Conservation (phyloP, 2,797 vertebrate genomes). For the Rachycentron canadum region DNA sequence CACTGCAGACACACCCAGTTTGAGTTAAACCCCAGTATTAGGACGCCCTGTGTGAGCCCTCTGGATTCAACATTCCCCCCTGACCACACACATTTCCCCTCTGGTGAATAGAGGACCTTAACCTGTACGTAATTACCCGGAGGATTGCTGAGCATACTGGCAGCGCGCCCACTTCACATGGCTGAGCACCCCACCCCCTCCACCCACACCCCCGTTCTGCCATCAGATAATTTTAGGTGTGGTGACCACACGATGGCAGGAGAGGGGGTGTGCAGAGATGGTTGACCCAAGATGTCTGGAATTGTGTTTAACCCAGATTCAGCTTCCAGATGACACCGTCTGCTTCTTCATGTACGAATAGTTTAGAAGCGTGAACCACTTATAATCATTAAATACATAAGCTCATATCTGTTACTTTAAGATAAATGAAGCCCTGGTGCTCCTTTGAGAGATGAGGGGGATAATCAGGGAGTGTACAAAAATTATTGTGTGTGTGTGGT, state of each 20-base stretch:
- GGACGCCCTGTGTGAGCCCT: slow-evolving; percentile 8
- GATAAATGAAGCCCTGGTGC: background rate
- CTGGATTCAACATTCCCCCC: slow-evolving; percentile 4
- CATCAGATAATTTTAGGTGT: slow-evolving; percentile 29
- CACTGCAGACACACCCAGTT: slow-evolving; percentile 43
- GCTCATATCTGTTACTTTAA: background rate
- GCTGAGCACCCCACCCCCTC: slow-evolving; percentile 3
- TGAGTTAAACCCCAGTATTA: slow-evolving; percentile 30
- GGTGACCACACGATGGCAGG: slow-evolving; percentile 30
- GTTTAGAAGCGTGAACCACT: background rate
- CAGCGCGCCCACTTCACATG: slow-evolving; percentile 28
- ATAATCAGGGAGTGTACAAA: background rate
- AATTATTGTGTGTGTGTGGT: background rate
- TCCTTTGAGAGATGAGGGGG: background rate
- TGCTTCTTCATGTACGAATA: background rate
- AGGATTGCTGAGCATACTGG: slow-evolving; percentile 15
- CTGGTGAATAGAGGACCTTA: slow-evolving; percentile 5
- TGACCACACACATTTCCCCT: slow-evolving; percentile 22
- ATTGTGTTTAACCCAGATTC: background rate
- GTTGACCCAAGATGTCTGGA: background rate
- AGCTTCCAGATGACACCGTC: background rate
- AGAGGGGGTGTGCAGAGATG: too few relatives aligned
- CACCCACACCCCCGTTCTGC: background rate
- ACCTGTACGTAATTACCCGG: slow-evolving; percentile 42
- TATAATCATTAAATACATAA: background rate